Evolutionary conservation across 1,140 invertebrate species (phyloP), one percentile per base, ranked within the genome.

Genomic region (Rhopalosiphum maidis): DNA sequence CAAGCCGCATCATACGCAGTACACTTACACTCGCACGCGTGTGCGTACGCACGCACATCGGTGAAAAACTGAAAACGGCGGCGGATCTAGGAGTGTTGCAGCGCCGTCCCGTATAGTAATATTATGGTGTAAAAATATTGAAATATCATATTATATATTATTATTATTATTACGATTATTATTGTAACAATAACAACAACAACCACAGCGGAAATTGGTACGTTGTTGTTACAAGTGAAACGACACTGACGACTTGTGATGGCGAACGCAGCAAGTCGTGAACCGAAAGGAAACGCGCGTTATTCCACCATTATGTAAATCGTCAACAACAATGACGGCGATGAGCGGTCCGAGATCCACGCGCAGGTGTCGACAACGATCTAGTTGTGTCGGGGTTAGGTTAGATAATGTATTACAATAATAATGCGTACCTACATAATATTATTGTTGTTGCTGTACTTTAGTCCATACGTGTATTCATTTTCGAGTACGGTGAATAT

Each of bases 261-360:
- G 60, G 30, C 15, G n/a, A 60, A 15, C n/a, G 30, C 4, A 60
- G 60, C 60, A 77, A 77, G 60, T 30, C 85, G 21, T 25, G 87
- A 54, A 54, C 35, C 23, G 46, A 89, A 41, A 89, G 88, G 88
- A 89, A 89, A 89, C 11, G 51, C 88, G 23, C n/a, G 8, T 37
- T 89, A 55, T 51, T 55, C 51, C 22, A 8, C 88, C 35, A 55
- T 89, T 89, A 89, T 89, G 88, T 89, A 89, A 89, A 89, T 55
- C 22, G 23, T 55, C 88, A 23, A 55, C 48, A 48, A 55, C 51
- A 54, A 89, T 89, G n/a, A 89, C 46, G 37, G 37, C 46, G 30
- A 21, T 22, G 18, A 41, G 37, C 83, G 15, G 30, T 0, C 21
- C 6, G 8, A 54, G 18, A 87, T 87, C 86, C 5, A 11, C 87